These are phyloP conservation scores for Cairina moschata DNA, from an alignment of 2,113 vertebrate species.

Conservation along the genomic window DNA sequence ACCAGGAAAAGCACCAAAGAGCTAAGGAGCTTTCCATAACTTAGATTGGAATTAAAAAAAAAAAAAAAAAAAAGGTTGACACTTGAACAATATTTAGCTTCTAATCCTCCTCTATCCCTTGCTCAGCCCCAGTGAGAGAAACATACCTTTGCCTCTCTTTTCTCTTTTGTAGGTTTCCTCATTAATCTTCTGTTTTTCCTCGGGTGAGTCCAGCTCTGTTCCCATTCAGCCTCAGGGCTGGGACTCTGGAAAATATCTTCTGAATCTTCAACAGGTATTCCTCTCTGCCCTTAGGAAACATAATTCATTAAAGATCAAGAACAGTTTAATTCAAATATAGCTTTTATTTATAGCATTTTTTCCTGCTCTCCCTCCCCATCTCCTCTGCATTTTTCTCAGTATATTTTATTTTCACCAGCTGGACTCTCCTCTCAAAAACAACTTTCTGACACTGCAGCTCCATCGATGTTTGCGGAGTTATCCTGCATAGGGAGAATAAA, in stretches of 20 bases:
- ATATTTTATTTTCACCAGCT: background rate
- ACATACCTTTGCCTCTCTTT: background rate
- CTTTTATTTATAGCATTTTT: background rate
- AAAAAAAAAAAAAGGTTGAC: background rate
- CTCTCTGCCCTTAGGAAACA: constrained; percentile 1
- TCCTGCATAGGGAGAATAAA: background rate
- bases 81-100: background rate
- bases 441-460: background rate
- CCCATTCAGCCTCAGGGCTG: background rate
- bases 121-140: background rate
- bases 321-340: constrained; percentile 6
- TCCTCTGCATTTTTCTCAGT: background rate
- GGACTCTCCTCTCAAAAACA: background rate
- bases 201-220: background rate
- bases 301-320: constrained; percentile 8
- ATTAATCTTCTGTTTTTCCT: background rate
- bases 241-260: background rate
- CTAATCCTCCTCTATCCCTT: background rate
- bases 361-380: background rate
- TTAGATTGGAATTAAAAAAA: background rate
- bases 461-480: background rate
- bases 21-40: background rate
- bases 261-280: background rate
- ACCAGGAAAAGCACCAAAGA: background rate
- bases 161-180: background rate